These are phyloP conservation scores for Drosophila murphyi DNA, from an alignment of 1,140 invertebrate species.

Conservation along the genomic window DNA sequence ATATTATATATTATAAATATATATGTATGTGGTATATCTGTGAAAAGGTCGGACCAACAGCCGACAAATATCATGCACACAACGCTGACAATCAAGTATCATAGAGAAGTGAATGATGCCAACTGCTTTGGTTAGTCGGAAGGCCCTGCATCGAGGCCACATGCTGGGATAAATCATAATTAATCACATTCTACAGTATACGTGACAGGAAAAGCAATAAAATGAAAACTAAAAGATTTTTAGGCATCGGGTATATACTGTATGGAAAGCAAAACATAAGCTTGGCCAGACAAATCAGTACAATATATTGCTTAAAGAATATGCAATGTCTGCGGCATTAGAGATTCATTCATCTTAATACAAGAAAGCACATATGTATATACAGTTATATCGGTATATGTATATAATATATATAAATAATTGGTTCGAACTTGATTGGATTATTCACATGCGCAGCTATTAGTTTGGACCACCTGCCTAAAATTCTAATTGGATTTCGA, in stretches of 20 bases:
- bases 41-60: slow-evolving; percentile 4
- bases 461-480: slow-evolving; percentile 62
- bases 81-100: slow-evolving; percentile 18
- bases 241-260: slow-evolving; percentile 38
- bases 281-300: slow-evolving; percentile 21
- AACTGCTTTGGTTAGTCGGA: slow-evolving; percentile 22
- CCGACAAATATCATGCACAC: slow-evolving; percentile 49
- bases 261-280: slow-evolving; percentile 49
- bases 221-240: slow-evolving; percentile 35
- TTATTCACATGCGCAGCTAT: slow-evolving; percentile 1
- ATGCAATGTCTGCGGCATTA: slow-evolving; percentile 60
- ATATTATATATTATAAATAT: slow-evolving; percentile 10
- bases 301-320: slow-evolving; percentile 31
- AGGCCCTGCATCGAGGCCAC: slow-evolving; percentile 28
- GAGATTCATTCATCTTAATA: slow-evolving; percentile 61
- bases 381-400: background rate
- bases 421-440: too few relatives aligned
- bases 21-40: background rate
- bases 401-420: too few relatives aligned
- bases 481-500: slow-evolving; percentile 38
- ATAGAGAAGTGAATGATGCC: slow-evolving; percentile 58
- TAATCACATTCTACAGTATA: slow-evolving; percentile 57
- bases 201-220: slow-evolving; percentile 2
- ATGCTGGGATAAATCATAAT: slow-evolving; percentile 71
- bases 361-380: background rate